phyloP scores from a whole-genome alignment of 2,113 vertebrate species.

The Conger conger region DNA sequence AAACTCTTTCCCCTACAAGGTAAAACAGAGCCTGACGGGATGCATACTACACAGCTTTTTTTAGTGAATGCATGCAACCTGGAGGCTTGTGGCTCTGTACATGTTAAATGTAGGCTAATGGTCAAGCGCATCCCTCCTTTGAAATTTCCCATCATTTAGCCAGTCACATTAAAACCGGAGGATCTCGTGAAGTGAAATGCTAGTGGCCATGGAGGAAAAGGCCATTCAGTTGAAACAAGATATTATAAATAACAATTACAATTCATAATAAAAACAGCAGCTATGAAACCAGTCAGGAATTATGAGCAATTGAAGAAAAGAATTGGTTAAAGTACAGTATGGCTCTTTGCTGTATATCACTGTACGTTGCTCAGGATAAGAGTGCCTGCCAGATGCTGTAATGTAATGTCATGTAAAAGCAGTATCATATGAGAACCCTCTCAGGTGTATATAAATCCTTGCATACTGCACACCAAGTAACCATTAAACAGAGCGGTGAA shows the following conservation, averaged over 20 bases:
- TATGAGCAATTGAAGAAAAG: too few relatives aligned
- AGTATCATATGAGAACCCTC: too few relatives aligned
- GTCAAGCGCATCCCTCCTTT: not conserved
- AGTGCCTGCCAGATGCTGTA: too few relatives aligned
- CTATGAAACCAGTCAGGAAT: too few relatives aligned
- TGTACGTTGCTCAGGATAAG: too few relatives aligned
- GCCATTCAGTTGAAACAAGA: not conserved
- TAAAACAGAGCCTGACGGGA: conserved; percentile 28
- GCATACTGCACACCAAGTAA: not conserved
- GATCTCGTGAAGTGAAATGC: not conserved
- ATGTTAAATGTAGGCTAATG: not conserved
- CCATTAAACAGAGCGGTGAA: not conserved
- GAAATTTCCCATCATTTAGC: not conserved
- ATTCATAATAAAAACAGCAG: too few relatives aligned
- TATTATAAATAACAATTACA: too few relatives aligned
- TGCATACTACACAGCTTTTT: not conserved
- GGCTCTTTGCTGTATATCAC: too few relatives aligned
- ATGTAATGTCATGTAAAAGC: too few relatives aligned
- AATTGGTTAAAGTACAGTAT: too few relatives aligned
- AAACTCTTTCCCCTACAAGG: conserved; percentile 40
- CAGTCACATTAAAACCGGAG: not conserved
- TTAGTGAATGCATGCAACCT: not conserved
- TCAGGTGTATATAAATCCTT: not conserved
- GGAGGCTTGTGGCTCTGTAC: not conserved
- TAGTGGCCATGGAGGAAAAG: not conserved